Percentiles rank a stretch among this genome's conserved stretches.
Evolutionary conservation across 1,140 invertebrate species (phyloP).

Genomic region (Drosophila obscura): DNA sequence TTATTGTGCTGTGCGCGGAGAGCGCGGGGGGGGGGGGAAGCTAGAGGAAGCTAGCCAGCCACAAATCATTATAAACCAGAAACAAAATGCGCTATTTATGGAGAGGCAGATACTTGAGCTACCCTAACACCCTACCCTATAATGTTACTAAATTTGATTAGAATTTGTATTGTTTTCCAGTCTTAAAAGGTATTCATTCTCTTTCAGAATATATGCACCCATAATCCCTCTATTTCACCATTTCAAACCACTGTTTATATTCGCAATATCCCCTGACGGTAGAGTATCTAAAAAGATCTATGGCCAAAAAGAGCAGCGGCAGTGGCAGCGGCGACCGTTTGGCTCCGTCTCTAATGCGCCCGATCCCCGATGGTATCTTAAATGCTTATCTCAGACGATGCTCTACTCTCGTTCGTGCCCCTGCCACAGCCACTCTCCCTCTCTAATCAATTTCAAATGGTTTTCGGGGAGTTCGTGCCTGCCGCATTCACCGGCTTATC

Average conservation of each 20-base stretch:
- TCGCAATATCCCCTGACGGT: too few relatives aligned
- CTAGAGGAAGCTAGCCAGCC: slow-evolving; percentile 2
- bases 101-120: too few relatives aligned
- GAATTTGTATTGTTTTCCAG: too few relatives aligned
- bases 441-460: slow-evolving; percentile 79
- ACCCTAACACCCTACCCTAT: slow-evolving; percentile 1
- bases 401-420: slow-evolving; percentile 12
- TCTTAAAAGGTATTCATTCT: too few relatives aligned
- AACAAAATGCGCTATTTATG: too few relatives aligned
- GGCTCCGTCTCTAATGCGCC: slow-evolving; percentile 59
- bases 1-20: slow-evolving; percentile 22
- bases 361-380: slow-evolving; percentile 57
- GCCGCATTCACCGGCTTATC: slow-evolving; percentile 63
- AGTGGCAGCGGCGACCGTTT: slow-evolving; percentile 3
- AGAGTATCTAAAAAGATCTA: slow-evolving; percentile 17
- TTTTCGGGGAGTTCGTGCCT: slow-evolving; percentile 65
- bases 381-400: slow-evolving; percentile 61
- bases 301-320: slow-evolving; percentile 3
- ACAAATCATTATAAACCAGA: slow-evolving; percentile 42
- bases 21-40: neutral
- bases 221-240: too few relatives aligned
- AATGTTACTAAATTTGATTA: neutral
- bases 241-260: too few relatives aligned
- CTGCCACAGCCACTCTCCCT: slow-evolving; percentile 13
- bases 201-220: too few relatives aligned